Conservation (phyloP, 2,113 vertebrate species). For the Monopterus albus region DNA sequence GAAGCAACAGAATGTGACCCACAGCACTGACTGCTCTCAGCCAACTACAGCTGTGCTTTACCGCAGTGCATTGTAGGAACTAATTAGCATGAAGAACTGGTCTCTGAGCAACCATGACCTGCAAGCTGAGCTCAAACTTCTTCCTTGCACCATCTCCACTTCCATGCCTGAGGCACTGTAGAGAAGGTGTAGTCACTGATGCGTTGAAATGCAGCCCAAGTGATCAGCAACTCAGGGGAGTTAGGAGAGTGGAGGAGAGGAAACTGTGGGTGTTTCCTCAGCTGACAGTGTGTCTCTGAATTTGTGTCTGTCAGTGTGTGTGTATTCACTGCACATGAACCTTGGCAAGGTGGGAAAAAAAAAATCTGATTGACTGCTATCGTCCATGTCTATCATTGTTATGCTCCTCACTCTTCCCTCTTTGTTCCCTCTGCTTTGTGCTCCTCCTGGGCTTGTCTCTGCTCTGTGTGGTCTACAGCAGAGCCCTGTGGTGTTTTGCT, state of each 20-base stretch:
- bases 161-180: constrained; percentile 65
- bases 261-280: constrained; percentile 62
- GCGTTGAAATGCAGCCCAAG: constrained; percentile 73
- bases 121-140: constrained; percentile 63
- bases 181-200: constrained; percentile 78
- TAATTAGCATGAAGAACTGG: constrained; percentile 75
- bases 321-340: constrained; percentile 18
- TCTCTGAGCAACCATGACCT: constrained; percentile 76
- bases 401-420: constrained; percentile 28
- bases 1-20: constrained; percentile 47
- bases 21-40: constrained; percentile 43
- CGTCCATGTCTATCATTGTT: constrained; percentile 53
- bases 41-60: constrained; percentile 50
- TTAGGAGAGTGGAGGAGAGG: constrained; percentile 25
- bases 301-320: constrained; percentile 30
- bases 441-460: constrained; percentile 53
- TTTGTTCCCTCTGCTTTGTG: constrained; percentile 41
- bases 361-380: constrained; percentile 62
- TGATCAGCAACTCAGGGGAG: constrained; percentile 63
- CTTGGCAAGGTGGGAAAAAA: constrained; percentile 45
- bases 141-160: constrained; percentile 50
- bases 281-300: constrained; percentile 51
- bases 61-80: constrained; percentile 67
- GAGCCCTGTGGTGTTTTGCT: constrained; percentile 55
- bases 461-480: constrained; percentile 59